Conservation (phyloP, 2,888 invertebrate genomes). For the Tinea semifulvella region DNA sequence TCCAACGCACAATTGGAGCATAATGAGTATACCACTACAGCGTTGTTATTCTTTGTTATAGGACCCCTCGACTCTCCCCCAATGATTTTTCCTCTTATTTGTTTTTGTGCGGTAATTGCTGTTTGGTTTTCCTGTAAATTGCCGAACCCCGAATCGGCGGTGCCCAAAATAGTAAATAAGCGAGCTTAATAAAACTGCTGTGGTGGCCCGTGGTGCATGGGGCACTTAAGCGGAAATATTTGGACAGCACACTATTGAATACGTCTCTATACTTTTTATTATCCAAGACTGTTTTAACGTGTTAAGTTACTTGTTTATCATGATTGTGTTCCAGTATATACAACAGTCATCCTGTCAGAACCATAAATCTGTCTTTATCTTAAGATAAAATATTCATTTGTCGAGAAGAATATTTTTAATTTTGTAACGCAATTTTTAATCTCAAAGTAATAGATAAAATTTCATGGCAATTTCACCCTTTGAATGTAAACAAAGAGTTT, state of each 20-base stretch:
- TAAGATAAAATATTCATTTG: too few relatives aligned
- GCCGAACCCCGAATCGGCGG: slow-evolving; percentile 21
- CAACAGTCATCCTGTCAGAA: too few relatives aligned
- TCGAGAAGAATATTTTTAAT: too few relatives aligned
- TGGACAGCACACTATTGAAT: too few relatives aligned
- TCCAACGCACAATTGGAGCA: slow-evolving; percentile 8
- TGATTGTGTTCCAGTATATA: too few relatives aligned
- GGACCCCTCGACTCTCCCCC: slow-evolving; percentile 39
- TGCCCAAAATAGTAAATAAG: slow-evolving; percentile 1
- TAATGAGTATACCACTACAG: slow-evolving; percentile 18
- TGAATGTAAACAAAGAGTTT: slow-evolving; percentile 14
- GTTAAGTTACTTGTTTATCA: too few relatives aligned
- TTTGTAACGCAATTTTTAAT: not conserved
- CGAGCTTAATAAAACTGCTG: not conserved
- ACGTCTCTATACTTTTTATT: too few relatives aligned
- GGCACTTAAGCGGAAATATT: too few relatives aligned
- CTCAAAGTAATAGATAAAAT: slow-evolving; percentile 11
- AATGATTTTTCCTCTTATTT: slow-evolving; percentile 62
- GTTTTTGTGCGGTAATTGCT: slow-evolving; percentile 63
- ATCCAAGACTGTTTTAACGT: too few relatives aligned
- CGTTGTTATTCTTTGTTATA: slow-evolving; percentile 53
- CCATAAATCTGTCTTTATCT: too few relatives aligned
- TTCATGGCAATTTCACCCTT: slow-evolving; percentile 16
- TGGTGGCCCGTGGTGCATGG: not conserved
- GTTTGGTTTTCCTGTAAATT: slow-evolving; percentile 59